Evolutionary conservation across 2,888 invertebrate species (phyloP).

Genomic region (Choreutis nemorana): DNA sequence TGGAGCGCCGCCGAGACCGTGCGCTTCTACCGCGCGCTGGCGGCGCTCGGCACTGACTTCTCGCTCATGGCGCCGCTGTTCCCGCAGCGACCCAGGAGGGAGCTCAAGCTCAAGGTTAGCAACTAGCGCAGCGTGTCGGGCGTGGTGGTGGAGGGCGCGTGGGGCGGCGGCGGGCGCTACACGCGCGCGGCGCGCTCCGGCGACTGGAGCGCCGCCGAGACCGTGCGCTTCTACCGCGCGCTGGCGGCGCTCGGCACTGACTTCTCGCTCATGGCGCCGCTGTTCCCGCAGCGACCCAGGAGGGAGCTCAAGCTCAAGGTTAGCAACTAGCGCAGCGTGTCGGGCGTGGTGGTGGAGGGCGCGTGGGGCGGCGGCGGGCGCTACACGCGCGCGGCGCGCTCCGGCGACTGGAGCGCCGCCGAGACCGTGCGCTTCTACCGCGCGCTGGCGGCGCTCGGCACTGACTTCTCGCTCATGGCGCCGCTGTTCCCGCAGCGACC

Average conservation of each 20-base stretch:
- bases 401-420: conserved; percentile 76
- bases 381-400: conserved; percentile 72
- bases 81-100: conserved; percentile 78
- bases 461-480: conserved; percentile 92
- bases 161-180: conserved; percentile 71
- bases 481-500: conserved; percentile 81
- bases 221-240: conserved; percentile 88
- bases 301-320: conserved; percentile 87
- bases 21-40: conserved; percentile 89
- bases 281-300: conserved; percentile 82
- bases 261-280: conserved; percentile 85
- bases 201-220: conserved; percentile 82
- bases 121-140: too few relatives aligned
- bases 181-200: conserved; percentile 72
- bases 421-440: conserved; percentile 92
- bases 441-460: conserved; percentile 88
- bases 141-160: conserved; percentile 68
- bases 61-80: conserved; percentile 86
- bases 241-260: conserved; percentile 91
- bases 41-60: conserved; percentile 92
- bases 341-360: conserved; percentile 68
- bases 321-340: conserved; percentile 64
- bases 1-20: conserved; percentile 84
- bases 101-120: conserved; percentile 81
- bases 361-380: conserved; percentile 71